phyloP scores from a whole-genome alignment of 2,888 invertebrate genomes.

The Dolomedes plantarius region DNA sequence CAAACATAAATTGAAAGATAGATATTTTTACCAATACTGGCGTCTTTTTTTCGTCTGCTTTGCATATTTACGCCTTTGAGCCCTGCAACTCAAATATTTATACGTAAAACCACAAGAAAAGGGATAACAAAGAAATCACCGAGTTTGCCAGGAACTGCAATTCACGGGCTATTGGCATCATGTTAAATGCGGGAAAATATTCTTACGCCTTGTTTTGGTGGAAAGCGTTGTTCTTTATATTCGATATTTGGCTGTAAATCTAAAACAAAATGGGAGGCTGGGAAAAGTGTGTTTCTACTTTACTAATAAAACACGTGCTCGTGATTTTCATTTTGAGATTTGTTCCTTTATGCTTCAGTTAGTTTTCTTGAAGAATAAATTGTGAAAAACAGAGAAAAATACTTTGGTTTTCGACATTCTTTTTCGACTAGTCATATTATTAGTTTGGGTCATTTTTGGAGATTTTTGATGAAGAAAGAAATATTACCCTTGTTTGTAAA shows the following conservation, averaged over 20 bases:
- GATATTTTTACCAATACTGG: too few relatives aligned
- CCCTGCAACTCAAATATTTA: slow-evolving; percentile 28
- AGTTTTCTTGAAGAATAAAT: slow-evolving; percentile 5
- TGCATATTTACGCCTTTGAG: slow-evolving; percentile 21
- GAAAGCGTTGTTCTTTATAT: background rate
- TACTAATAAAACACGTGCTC: background rate
- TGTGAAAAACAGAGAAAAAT: background rate
- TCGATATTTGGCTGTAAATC: slow-evolving; percentile 10
- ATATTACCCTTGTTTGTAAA: too few relatives aligned
- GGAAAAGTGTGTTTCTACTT: background rate
- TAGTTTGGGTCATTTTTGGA: too few relatives aligned
- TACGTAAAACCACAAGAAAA: slow-evolving; percentile 32
- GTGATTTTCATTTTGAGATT: slow-evolving; percentile 34
- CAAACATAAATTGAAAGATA: too few relatives aligned
- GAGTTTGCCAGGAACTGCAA: slow-evolving; percentile 15
- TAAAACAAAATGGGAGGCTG: slow-evolving; percentile 17
- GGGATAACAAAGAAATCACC: background rate
- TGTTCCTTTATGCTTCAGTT: slow-evolving; percentile 23
- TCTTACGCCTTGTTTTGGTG: slow-evolving; percentile 33
- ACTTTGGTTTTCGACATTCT: too few relatives aligned
- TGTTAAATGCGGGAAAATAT: slow-evolving; percentile 38
- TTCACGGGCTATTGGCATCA: slow-evolving; percentile 39
- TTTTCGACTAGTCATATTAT: too few relatives aligned
- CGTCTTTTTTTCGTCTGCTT: background rate
- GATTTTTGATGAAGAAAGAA: too few relatives aligned